Conservation (phyloP, 2,113 vertebrate species). For the Heteronetta atricapilla region DNA sequence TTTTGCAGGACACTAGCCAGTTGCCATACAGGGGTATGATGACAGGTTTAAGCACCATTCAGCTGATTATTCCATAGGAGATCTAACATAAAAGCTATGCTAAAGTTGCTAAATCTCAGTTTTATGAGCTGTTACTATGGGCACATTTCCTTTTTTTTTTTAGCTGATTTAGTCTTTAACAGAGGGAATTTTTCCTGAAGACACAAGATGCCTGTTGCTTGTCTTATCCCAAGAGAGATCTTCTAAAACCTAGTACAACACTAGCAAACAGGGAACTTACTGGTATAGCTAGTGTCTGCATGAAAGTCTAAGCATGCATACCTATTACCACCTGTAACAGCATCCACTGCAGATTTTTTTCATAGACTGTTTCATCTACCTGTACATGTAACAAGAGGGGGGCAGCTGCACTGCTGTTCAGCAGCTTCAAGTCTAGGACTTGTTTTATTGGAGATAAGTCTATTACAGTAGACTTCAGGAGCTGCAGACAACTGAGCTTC, state of each 20-base stretch:
- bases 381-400: neutral
- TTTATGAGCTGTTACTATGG: neutral
- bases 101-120: neutral
- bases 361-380: too few relatives aligned
- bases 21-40: neutral
- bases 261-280: neutral
- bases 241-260: neutral
- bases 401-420: neutral
- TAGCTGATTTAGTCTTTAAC: neutral
- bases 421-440: neutral
- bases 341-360: neutral
- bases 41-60: neutral
- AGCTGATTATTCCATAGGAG: neutral
- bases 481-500: neutral
- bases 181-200: neutral
- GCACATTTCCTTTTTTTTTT: neutral
- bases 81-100: neutral
- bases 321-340: neutral
- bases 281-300: neutral
- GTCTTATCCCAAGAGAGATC: neutral
- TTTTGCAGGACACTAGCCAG: neutral
- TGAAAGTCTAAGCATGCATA: neutral
- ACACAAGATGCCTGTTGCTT: rapidly evolving
- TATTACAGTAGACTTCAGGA: neutral
- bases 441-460: neutral